These are phyloP conservation scores for Rhinolophus sinicus DNA, from an alignment of 2,113 vertebrate genomes.

Conservation along the genomic window DNA sequence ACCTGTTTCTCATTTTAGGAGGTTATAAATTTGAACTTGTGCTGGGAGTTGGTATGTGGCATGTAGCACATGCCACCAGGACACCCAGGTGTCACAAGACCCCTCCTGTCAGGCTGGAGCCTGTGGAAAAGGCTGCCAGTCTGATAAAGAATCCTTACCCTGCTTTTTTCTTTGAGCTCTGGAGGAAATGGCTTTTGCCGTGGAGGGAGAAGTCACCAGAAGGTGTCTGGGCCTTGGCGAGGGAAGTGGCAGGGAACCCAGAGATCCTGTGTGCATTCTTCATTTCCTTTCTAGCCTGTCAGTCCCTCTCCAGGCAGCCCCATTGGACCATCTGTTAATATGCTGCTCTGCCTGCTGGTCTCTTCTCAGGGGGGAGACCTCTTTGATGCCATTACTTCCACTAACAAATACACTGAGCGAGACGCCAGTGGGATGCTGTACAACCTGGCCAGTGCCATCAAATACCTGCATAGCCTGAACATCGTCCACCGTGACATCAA, in stretches of 20 bases:
- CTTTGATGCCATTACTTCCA: slow-evolving; percentile 98
- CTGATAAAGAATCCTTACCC: too few relatives aligned
- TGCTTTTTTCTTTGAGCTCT: neutral
- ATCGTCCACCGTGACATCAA: slow-evolving; percentile 99
- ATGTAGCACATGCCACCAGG: neutral
- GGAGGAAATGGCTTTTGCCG: neutral
- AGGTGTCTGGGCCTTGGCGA: neutral
- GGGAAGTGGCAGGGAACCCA: neutral
- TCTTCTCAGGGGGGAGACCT: slow-evolving; percentile 96
- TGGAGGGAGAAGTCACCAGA: neutral
- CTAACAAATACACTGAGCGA: slow-evolving; percentile 97
- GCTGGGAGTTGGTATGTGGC: neutral
- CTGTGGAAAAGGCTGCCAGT: neutral
- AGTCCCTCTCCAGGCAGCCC: neutral
- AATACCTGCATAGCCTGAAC: slow-evolving; percentile 97
- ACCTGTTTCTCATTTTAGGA: neutral
- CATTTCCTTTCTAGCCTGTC: neutral
- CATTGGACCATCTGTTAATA: slow-evolving; percentile 50
- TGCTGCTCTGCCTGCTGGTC: slow-evolving; percentile 42
- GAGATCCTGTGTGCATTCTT: neutral
- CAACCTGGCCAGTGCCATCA: slow-evolving; percentile 97
- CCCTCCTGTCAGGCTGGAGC: neutral
- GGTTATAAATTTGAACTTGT: neutral
- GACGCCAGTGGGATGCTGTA: slow-evolving; percentile 99
- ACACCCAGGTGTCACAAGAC: neutral